Evolutionary conservation across 2,888 invertebrate species (phyloP).

Genomic region (Spisula subtruncata): DNA sequence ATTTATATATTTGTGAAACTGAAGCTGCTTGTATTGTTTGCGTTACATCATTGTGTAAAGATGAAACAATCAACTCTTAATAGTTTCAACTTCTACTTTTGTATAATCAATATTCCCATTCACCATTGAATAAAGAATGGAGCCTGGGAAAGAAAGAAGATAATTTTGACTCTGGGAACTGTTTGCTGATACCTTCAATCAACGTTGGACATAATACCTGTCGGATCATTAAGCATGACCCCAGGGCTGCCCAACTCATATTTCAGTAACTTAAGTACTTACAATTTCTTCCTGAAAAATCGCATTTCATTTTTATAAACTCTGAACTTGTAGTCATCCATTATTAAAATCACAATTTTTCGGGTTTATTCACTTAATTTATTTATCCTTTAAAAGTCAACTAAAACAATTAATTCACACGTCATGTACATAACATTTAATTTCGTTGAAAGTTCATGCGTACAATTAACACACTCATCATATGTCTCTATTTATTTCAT

Average conservation of each 20-base stretch:
- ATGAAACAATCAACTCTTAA: background rate
- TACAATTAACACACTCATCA: no score
- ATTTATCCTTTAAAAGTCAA: background rate
- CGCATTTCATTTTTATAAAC: constrained; percentile 42
- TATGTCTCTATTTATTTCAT: background rate
- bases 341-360: background rate
- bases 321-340: constrained; percentile 8
- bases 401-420: background rate
- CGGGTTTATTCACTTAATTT: no score
- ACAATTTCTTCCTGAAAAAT: constrained; percentile 46
- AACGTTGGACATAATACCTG: background rate
- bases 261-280: constrained; percentile 25
- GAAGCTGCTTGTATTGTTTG: no score
- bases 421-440: background rate
- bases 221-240: background rate
- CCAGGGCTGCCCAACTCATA: background rate
- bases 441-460: background rate
- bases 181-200: background rate
- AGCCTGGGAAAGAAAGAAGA: background rate
- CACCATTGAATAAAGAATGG: background rate
- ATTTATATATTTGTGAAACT: no score
- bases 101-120: background rate
- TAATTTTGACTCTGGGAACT: constrained; percentile 8
- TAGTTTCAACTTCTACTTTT: no score
- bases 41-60: no score